Percentiles rank a stretch among this genome's conserved stretches.
Evolutionary conservation across 2,797 vertebrate species (phyloP).

Genomic region (Margarornis squamiger): DNA sequence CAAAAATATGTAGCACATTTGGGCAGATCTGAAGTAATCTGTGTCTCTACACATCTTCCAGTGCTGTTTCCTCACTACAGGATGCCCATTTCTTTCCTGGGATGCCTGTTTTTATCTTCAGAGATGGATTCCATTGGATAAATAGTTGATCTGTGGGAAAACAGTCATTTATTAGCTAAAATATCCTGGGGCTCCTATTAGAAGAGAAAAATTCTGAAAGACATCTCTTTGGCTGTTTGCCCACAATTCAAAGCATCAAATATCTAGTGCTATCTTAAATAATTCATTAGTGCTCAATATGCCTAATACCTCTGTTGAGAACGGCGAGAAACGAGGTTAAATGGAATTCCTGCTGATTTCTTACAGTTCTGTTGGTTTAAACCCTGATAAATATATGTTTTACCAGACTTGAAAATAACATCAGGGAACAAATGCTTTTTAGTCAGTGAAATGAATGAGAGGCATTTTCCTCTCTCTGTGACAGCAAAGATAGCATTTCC

Average conservation of each 20-base stretch:
- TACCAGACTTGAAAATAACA: not conserved
- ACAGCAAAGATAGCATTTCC: not conserved
- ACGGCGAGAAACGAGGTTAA: constrained; percentile 45
- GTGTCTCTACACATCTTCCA: not conserved
- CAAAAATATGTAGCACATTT: not conserved
- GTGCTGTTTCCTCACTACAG: not conserved
- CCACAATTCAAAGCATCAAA: constrained; percentile 37
- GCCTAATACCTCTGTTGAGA: constrained; percentile 37
- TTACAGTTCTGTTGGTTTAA: constrained; percentile 39
- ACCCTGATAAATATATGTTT: constrained; percentile 51
- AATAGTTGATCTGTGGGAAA: not conserved
- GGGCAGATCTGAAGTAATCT: not conserved
- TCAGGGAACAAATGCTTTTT: constrained; percentile 1
- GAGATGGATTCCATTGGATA: not conserved
- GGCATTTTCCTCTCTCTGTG: not conserved
- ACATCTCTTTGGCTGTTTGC: constrained; percentile 26
- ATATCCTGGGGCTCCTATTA: not conserved
- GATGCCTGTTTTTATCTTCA: not conserved
- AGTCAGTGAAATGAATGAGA: not conserved
- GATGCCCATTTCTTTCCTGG: not conserved
- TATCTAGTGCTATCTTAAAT: constrained; percentile 55
- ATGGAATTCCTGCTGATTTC: constrained; percentile 44
- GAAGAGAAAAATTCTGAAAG: not conserved
- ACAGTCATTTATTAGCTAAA: not conserved
- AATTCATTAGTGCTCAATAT: constrained; percentile 51